Evolutionary conservation across 2,888 invertebrate genomes (phyloP).

Genomic region (Epistrophella euchroma): DNA sequence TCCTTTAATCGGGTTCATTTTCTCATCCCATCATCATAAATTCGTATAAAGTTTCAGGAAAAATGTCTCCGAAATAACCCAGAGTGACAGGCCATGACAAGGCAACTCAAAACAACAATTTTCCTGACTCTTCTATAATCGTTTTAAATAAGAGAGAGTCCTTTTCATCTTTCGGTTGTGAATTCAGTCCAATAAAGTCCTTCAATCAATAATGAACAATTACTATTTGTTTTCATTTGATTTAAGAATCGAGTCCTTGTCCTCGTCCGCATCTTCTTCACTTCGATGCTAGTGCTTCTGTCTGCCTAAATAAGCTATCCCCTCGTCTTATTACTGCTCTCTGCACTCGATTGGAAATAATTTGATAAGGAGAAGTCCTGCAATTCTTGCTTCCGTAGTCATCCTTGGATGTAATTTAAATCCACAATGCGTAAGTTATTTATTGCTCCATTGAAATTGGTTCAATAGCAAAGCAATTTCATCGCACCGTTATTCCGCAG

Average conservation of each 20-base stretch:
- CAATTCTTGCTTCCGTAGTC: constrained; percentile 41
- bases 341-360: constrained; percentile 36
- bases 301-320: background rate
- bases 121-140: background rate
- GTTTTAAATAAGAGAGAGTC: constrained; percentile 32
- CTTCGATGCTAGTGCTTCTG: background rate
- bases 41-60: background rate
- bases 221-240: constrained; percentile 55
- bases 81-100: constrained; percentile 24
- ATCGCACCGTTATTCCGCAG: constrained; percentile 10
- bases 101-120: constrained; percentile 21
- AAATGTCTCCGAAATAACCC: constrained; percentile 12
- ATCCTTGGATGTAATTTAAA: constrained; percentile 25
- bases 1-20: constrained; percentile 14
- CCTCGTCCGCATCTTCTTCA: background rate
- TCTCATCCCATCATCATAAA: background rate
- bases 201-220: constrained; percentile 36
- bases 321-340: background rate
- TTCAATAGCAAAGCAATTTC: constrained; percentile 10
- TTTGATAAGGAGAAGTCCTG: constrained; percentile 52
- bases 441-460: constrained; percentile 30
- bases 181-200: constrained; percentile 48
- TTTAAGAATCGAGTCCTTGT: constrained; percentile 36
- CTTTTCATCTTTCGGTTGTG: background rate
- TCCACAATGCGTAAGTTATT: constrained; percentile 33